Percentiles rank a stretch among this genome's conserved stretches.
phyloP scores from a whole-genome alignment of 1,140 invertebrate species.

The Pseudomyrmex flavicornis region DNA sequence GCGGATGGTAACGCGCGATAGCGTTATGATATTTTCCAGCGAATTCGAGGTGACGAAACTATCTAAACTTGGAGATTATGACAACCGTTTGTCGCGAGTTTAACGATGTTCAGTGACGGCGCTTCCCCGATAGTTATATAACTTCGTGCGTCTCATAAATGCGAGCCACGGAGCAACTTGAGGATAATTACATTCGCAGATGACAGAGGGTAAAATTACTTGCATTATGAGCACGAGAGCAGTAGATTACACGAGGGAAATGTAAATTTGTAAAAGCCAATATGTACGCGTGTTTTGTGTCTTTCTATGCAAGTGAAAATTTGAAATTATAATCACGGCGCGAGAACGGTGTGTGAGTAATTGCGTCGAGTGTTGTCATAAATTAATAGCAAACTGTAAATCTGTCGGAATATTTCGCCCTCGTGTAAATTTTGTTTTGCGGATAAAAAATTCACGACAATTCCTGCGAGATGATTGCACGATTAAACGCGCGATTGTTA shows the following conservation, averaged over 20 bases:
- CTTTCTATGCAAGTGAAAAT: conserved; percentile 47
- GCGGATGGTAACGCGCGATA: conserved; percentile 35
- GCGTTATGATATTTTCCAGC: conserved; percentile 53
- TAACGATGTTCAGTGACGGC: conserved; percentile 67
- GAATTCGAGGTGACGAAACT: conserved; percentile 62
- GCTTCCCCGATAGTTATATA: conserved; percentile 66
- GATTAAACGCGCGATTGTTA: background rate
- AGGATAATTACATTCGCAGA: conserved; percentile 68
- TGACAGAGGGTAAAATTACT: conserved; percentile 71
- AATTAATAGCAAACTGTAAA: conserved; percentile 40
- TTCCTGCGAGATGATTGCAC: conserved; percentile 7
- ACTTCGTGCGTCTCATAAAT: conserved; percentile 66
- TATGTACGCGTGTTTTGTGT: conserved; percentile 53
- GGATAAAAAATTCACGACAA: conserved; percentile 26
- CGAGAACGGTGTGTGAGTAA: background rate
- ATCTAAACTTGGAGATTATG: conserved; percentile 71
- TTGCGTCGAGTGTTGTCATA: background rate
- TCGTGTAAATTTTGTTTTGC: background rate
- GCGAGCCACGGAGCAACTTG: conserved; percentile 59
- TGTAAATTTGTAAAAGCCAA: conserved; percentile 65
- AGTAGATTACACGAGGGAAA: conserved; percentile 59
- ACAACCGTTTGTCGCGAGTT: conserved; percentile 66
- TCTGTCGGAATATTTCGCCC: background rate
- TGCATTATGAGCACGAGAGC: conserved; percentile 64
- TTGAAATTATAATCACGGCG: conserved; percentile 51